phyloP scores from a whole-genome alignment of 2,888 invertebrate species.

The Drosophila recens region DNA sequence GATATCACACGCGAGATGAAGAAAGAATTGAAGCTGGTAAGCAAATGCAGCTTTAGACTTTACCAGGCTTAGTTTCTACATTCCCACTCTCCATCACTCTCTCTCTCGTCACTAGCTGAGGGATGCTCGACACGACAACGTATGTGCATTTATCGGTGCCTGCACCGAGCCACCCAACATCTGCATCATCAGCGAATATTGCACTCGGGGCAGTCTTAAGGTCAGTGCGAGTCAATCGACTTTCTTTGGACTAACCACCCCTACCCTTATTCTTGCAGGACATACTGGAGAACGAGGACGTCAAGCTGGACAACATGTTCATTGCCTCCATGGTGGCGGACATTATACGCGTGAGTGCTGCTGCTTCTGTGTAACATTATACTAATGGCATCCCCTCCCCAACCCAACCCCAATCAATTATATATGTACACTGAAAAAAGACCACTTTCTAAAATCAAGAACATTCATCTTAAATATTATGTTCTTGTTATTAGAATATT shows the following conservation, averaged over 20 bases:
- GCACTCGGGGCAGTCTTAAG: constrained; percentile 95
- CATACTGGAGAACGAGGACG: constrained; percentile 97
- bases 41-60: constrained; percentile 53
- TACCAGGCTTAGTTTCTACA: background rate
- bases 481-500: too few relatives aligned
- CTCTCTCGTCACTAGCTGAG: constrained; percentile 88
- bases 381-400: constrained; percentile 63
- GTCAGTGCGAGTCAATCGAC: constrained; percentile 85
- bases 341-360: constrained; percentile 93
- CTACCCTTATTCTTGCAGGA: constrained; percentile 87
- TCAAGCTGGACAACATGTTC: constrained; percentile 98
- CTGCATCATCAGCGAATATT: constrained; percentile 95
- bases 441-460: too few relatives aligned
- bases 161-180: constrained; percentile 96
- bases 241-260: constrained; percentile 8
- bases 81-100: background rate
- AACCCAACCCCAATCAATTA: background rate
- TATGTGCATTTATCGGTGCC: constrained; percentile 96
- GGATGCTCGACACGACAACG: constrained; percentile 95
- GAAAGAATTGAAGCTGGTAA: constrained; percentile 95
- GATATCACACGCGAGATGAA: constrained; percentile 96
- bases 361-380: constrained; percentile 70
- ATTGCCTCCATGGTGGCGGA: constrained; percentile 97
- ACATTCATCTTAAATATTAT: too few relatives aligned
- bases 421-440: background rate